phyloP scores from a whole-genome alignment of 2,113 vertebrate species.

The Beaufortia kweichowensis region DNA sequence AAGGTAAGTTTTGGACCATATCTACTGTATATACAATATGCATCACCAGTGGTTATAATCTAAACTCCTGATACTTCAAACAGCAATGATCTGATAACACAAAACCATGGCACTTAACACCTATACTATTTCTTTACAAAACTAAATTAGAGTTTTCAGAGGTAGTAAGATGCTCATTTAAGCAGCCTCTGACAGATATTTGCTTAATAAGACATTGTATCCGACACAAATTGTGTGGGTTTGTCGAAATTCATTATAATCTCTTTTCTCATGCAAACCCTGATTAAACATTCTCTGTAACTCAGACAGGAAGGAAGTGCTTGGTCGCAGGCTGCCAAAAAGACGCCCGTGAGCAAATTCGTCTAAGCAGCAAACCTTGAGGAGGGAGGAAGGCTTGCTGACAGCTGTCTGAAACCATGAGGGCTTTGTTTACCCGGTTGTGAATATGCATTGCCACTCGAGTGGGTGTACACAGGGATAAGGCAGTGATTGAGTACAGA shows the following conservation, averaged over 20 bases:
- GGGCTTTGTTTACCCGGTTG: slow-evolving; percentile 53
- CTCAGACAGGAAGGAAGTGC: neutral
- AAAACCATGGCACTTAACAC: too few relatives aligned
- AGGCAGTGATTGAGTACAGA: slow-evolving; percentile 51
- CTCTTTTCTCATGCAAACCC: neutral
- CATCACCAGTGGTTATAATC: too few relatives aligned
- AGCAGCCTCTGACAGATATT: neutral
- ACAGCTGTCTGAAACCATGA: slow-evolving; percentile 50
- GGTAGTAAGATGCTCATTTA: neutral
- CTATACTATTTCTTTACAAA: neutral
- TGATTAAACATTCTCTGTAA: slow-evolving; percentile 15
- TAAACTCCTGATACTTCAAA: too few relatives aligned
- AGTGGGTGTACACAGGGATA: slow-evolving; percentile 49
- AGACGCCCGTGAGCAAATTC: neutral
- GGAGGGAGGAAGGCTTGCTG: slow-evolving; percentile 40
- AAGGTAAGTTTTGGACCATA: too few relatives aligned
- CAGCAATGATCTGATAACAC: too few relatives aligned
- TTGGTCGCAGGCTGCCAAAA: neutral
- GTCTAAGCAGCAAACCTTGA: slow-evolving; percentile 23
- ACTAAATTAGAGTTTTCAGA: neutral
- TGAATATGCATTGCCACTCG: slow-evolving; percentile 48
- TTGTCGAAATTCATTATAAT: slow-evolving; percentile 6
- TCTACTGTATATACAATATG: too few relatives aligned
- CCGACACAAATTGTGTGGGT: slow-evolving; percentile 23
- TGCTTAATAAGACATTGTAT: slow-evolving; percentile 1